phyloP scores from a whole-genome alignment of 2,113 vertebrate genomes.

The Acrocephalus kingi region DNA sequence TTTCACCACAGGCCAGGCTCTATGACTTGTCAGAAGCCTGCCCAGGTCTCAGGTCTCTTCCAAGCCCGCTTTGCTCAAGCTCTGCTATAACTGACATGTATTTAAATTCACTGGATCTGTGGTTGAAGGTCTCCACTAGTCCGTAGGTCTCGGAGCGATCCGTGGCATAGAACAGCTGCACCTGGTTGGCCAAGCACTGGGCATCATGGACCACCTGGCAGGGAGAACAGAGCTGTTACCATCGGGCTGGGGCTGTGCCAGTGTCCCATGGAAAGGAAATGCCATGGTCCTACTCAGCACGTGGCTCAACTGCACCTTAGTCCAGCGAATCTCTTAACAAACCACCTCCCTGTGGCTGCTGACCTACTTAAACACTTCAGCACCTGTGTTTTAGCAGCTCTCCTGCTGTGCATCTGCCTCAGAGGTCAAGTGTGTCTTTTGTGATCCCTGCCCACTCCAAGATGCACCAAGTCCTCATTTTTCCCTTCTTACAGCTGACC shows the following conservation, averaged over 20 bases:
- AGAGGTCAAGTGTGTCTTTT: not conserved
- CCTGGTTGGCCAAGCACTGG: conserved; percentile 94
- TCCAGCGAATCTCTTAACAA: not conserved
- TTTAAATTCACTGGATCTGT: conserved; percentile 86
- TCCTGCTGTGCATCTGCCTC: not conserved
- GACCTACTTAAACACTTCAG: not conserved
- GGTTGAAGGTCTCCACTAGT: conserved; percentile 92
- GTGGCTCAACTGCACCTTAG: not conserved
- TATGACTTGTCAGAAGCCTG: conserved; percentile 59
- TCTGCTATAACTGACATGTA: conserved; percentile 91
- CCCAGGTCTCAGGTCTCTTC: conserved; percentile 53
- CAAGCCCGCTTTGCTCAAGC: conserved; percentile 87
- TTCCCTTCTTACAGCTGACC: not conserved
- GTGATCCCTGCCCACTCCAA: not conserved
- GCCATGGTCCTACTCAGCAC: not conserved
- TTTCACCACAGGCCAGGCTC: not conserved
- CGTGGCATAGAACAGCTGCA: conserved; percentile 92
- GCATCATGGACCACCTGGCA: conserved; percentile 87
- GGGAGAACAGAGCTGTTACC: not conserved
- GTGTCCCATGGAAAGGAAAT: not conserved
- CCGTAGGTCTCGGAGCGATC: conserved; percentile 79
- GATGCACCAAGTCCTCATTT: not conserved
- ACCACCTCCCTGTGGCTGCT: not conserved
- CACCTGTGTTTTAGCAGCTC: rapidly evolving
- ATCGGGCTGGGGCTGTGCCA: not conserved